Evolutionary conservation across 1,140 invertebrate species (phyloP), one percentile per base, ranked within the genome.

Genomic region (Formica exsecta): DNA sequence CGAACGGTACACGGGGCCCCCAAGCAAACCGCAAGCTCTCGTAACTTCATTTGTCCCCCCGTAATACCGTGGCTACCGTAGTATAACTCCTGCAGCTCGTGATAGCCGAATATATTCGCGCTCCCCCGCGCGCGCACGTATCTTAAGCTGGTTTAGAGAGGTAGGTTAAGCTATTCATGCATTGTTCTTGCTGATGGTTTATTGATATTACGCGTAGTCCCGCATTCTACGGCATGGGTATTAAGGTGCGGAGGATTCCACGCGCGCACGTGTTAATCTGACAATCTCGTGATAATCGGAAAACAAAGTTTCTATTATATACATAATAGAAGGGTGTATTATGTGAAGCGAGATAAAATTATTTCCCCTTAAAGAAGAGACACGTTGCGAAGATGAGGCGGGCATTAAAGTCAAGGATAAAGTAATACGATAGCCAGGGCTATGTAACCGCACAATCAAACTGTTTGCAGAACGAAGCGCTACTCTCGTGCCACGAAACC

Each of bases 1-100:
- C 36, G 48, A 71, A 64, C 77, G 48, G 41, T 29, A 54, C 22
- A 54, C 73, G 16, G 81, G n/a, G 38, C 25, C 74, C 48, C 9
- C 79, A 64, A 86, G 89, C 88, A 90, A 85, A 90, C 89, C 85
- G 87, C 89, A 89, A 81, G 25, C 90, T 89, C 90, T 89, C 90
- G 89, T 90, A 91, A 91, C 90, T 90, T 90, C 87, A 87, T 91
- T 91, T 90, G 64, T 75, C 86, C 48, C 32, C 25, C 86, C 64
- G 38, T 90, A 89, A 91, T 90, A 91, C 87, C 81, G 59, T 65
- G 79, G 36, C 36, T 36, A 41, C 51, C 70, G 64, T 73, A 51
- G 48, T 77, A 64, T 84, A 70, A 80, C 73, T 85, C 71, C 62
- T 22, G 73, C 77, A 41, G 22, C 25, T 44, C 65, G 76, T 57